Percentiles rank a stretch among this genome's conserved stretches.
Evolutionary conservation across 2,113 vertebrate genomes (phyloP).

Genomic region (Motacilla tschutschensis): DNA sequence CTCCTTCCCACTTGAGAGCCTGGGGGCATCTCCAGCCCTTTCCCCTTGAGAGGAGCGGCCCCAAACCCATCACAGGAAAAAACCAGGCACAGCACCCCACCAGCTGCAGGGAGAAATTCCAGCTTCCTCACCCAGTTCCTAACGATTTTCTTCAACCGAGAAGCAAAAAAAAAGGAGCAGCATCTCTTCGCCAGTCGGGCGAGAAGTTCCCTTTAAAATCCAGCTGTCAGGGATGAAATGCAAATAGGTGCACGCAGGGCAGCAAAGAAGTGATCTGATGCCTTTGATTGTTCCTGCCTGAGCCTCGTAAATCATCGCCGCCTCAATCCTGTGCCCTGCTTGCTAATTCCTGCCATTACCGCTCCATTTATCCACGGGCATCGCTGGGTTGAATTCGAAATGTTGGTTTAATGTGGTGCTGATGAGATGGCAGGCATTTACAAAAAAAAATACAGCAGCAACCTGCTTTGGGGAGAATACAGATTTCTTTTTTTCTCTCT

Average conservation of each 20-base stretch:
- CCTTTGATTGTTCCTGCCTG: conserved; percentile 39
- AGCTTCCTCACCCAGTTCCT: neutral
- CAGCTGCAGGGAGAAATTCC: neutral
- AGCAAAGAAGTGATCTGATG: conserved; percentile 19
- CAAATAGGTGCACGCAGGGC: neutral
- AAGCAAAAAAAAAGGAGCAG: neutral
- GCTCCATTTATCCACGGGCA: neutral
- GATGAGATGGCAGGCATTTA: conserved; percentile 23
- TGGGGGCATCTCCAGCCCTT: neutral
- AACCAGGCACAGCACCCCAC: rapidly evolving
- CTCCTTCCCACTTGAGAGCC: neutral
- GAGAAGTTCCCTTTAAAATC: neutral
- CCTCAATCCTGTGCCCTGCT: neutral
- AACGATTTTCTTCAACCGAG: neutral
- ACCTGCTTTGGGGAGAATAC: neutral
- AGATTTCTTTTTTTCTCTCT: neutral
- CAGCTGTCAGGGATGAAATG: neutral
- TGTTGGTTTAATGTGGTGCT: conserved; percentile 40
- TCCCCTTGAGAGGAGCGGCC: rapidly evolving
- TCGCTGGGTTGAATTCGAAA: neutral
- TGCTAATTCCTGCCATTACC: conserved; percentile 47
- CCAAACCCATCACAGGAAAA: neutral
- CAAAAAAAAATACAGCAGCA: neutral
- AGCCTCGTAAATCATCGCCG: conserved; percentile 42
- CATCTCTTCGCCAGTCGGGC: neutral